These are phyloP conservation scores for Serrognathus titanus DNA, from an alignment of 2,888 invertebrate genomes.

Conservation along the genomic window DNA sequence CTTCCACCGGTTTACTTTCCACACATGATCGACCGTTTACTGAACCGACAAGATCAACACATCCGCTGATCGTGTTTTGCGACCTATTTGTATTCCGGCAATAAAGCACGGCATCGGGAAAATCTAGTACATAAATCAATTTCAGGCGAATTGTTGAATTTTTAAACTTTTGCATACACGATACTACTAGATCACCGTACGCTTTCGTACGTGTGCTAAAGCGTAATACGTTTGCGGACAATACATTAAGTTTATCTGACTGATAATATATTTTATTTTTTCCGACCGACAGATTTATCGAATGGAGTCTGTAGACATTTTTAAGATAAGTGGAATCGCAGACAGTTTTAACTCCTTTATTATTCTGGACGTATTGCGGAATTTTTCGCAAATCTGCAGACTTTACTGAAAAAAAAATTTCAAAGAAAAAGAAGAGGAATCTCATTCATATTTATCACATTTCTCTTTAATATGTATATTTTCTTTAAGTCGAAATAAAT, in stretches of 20 bases:
- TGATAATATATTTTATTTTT: too few relatives aligned
- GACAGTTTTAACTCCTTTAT: too few relatives aligned
- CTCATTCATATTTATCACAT: too few relatives aligned
- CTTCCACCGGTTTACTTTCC: slow-evolving; percentile 18
- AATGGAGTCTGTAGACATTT: too few relatives aligned
- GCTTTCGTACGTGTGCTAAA: background rate
- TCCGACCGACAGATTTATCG: too few relatives aligned
- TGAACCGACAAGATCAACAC: slow-evolving; percentile 31
- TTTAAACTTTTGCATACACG: background rate
- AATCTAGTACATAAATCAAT: slow-evolving; percentile 37
- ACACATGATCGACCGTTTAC: slow-evolving; percentile 28
- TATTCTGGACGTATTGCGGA: too few relatives aligned
- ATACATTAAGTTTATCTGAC: background rate
- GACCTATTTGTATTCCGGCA: slow-evolving; percentile 32
- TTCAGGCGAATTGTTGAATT: slow-evolving; percentile 22
- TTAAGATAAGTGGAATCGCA: too few relatives aligned
- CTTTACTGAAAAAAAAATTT: too few relatives aligned
- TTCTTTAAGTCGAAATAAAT: too few relatives aligned
- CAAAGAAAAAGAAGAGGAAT: too few relatives aligned
- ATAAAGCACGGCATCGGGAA: slow-evolving; percentile 28
- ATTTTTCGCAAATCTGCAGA: too few relatives aligned
- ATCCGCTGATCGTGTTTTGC: slow-evolving; percentile 31
- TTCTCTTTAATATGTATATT: too few relatives aligned
- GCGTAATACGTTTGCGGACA: slow-evolving; percentile 1
- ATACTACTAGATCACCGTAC: background rate